Percentiles rank a stretch among this genome's conserved stretches.
These are phyloP conservation scores for Stictocephala bisonia DNA, from an alignment of 2,888 invertebrate genomes.

Conservation along the genomic window DNA sequence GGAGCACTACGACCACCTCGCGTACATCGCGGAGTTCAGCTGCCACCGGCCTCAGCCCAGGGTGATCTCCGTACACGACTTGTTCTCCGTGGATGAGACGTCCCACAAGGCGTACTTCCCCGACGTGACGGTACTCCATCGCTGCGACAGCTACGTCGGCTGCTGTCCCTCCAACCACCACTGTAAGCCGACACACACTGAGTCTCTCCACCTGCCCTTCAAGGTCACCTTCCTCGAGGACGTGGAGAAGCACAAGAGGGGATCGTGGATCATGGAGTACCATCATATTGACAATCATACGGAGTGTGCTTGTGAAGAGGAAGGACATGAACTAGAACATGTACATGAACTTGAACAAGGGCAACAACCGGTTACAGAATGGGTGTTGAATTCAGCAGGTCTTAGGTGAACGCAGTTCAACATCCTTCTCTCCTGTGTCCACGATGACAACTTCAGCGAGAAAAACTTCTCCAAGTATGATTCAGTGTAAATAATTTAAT, in stretches of 20 bases:
- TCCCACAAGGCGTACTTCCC: conserved; percentile 30
- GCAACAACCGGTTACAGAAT: no score
- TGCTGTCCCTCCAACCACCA: conserved; percentile 3
- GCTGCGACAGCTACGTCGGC: conserved; percentile 22
- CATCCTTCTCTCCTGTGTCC: no score
- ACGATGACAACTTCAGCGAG: no score
- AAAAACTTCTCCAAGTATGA: no score
- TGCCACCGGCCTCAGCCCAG: conserved; percentile 21
- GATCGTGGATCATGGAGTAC: conserved; percentile 18
- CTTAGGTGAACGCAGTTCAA: no score
- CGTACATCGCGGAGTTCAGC: conserved; percentile 18
- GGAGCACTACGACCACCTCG: conserved; percentile 25
- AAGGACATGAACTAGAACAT: no score
- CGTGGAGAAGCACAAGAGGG: conserved; percentile 1
- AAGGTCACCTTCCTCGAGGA: conserved; percentile 30
- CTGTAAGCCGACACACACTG: conserved; percentile 7
- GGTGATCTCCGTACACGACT: conserved; percentile 10
- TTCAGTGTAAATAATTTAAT: no score
- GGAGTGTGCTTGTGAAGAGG: not conserved
- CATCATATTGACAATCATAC: conserved; percentile 5
- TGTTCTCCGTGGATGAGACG: conserved; percentile 10
- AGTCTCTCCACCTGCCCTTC: conserved; percentile 23
- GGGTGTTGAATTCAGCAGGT: no score
- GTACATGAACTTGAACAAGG: no score
- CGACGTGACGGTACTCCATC: conserved; percentile 36